These are phyloP conservation scores for Eulithis testata DNA, from an alignment of 2,888 invertebrate species.

Conservation along the genomic window DNA sequence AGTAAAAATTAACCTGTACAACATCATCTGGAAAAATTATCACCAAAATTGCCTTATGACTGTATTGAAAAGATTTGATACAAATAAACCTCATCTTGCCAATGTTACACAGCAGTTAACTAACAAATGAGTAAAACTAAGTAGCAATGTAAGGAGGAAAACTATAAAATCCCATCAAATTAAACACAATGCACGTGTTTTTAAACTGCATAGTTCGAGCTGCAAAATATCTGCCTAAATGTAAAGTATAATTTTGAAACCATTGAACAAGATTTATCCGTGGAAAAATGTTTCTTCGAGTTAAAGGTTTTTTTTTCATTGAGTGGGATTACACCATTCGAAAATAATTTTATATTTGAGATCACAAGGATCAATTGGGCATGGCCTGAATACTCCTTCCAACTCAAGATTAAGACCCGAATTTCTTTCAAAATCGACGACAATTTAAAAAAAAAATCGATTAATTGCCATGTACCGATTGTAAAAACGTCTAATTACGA, in stretches of 20 bases:
- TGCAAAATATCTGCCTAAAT: background rate
- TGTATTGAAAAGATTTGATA: conserved; percentile 40
- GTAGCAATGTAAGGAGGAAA: background rate
- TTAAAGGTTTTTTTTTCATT: too few relatives aligned
- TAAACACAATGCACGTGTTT: too few relatives aligned
- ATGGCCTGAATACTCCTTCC: background rate
- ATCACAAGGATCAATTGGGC: background rate
- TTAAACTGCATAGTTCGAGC: background rate
- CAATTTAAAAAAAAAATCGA: too few relatives aligned
- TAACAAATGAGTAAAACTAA: conserved; percentile 1
- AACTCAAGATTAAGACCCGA: too few relatives aligned
- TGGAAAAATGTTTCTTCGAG: too few relatives aligned
- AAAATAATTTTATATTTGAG: too few relatives aligned
- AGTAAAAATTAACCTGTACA: conserved; percentile 5
- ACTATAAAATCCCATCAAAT: background rate
- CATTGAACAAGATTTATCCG: too few relatives aligned
- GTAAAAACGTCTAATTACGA: background rate
- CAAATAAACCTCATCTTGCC: conserved; percentile 56
- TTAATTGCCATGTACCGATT: background rate
- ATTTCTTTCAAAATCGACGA: background rate
- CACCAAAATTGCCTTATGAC: conserved; percentile 54
- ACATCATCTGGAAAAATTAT: conserved; percentile 25
- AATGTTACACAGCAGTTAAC: conserved; percentile 35
- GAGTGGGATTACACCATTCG: too few relatives aligned
- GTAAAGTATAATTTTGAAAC: too few relatives aligned